These are phyloP conservation scores for Boloria selene DNA, from an alignment of 2,888 invertebrate species.

Conservation along the genomic window DNA sequence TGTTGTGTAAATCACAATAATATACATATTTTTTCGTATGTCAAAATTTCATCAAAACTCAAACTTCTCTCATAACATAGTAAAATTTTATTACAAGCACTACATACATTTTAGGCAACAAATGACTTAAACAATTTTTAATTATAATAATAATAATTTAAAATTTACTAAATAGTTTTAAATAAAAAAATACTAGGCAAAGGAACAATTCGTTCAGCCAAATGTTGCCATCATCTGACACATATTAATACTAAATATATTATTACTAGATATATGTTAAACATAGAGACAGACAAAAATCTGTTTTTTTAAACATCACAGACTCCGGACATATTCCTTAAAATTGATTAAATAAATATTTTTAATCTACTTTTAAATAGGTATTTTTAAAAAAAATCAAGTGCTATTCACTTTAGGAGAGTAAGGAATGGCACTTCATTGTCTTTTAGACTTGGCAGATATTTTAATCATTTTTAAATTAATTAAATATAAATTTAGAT, in stretches of 20 bases:
- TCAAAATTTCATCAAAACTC: background rate
- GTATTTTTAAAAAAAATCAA: conserved; percentile 15
- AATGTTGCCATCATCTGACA: conserved; percentile 2
- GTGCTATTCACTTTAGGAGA: conserved; percentile 6
- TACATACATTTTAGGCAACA: background rate
- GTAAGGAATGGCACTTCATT: conserved; percentile 31
- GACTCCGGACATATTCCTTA: conserved; percentile 25
- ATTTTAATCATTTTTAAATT: background rate
- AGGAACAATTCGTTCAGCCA: conserved; percentile 1
- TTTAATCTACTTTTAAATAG: conserved; percentile 17
- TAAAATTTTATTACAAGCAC: background rate
- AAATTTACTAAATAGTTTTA: background rate
- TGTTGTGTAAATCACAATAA: background rate
- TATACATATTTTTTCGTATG: background rate
- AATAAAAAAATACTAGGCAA: conserved; percentile 6
- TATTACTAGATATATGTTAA: conserved; percentile 17
- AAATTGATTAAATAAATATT: conserved; percentile 15
- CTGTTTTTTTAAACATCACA: conserved; percentile 33
- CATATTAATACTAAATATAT: background rate
- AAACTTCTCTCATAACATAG: conserved; percentile 1
- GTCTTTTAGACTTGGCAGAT: conserved; percentile 34
- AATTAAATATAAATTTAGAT: conserved; percentile 36
- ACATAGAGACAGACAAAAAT: conserved; percentile 28
- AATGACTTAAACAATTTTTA: conserved; percentile 9
- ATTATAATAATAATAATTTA: background rate